Evolutionary conservation across 2,797 vertebrate genomes (phyloP).

Genomic region (Spea hammondii): DNA sequence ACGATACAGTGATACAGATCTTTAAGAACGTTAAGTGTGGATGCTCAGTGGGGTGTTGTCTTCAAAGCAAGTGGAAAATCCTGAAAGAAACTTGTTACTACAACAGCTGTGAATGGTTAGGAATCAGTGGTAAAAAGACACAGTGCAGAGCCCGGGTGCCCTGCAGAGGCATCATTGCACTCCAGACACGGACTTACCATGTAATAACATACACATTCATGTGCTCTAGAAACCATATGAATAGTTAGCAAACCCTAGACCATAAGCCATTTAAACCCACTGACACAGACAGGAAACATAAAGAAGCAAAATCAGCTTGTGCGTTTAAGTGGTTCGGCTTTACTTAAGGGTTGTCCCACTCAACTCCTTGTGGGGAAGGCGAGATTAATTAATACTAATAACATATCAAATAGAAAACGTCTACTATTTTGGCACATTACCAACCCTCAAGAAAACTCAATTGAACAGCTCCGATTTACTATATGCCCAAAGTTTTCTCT

Average conservation of each 20-base stretch:
- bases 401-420: background rate
- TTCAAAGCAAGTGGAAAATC: conserved; percentile 83
- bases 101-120: conserved; percentile 79
- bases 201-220: conserved; percentile 42
- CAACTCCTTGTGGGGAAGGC: too few relatives aligned
- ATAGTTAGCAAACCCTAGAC: conserved; percentile 32
- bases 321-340: background rate
- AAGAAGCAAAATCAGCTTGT: background rate
- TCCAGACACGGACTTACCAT: conserved; percentile 37
- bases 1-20: conserved; percentile 63
- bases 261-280: conserved; percentile 9
- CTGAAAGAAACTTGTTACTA: conserved; percentile 62
- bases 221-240: conserved; percentile 11
- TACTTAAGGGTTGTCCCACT: too few relatives aligned
- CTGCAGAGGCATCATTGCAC: conserved; percentile 38
- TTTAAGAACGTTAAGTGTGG: conserved; percentile 78
- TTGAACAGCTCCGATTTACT: background rate
- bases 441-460: background rate
- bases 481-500: too few relatives aligned
- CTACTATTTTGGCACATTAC: background rate
- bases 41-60: conserved; percentile 78
- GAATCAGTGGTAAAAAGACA: conserved; percentile 71
- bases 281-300: background rate
- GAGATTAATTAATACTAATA: too few relatives aligned
- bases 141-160: conserved; percentile 50